Base-by-base conservation (phyloP, 92 coral and sea anemone species). In the Micromussa lordhowensis region DNA sequence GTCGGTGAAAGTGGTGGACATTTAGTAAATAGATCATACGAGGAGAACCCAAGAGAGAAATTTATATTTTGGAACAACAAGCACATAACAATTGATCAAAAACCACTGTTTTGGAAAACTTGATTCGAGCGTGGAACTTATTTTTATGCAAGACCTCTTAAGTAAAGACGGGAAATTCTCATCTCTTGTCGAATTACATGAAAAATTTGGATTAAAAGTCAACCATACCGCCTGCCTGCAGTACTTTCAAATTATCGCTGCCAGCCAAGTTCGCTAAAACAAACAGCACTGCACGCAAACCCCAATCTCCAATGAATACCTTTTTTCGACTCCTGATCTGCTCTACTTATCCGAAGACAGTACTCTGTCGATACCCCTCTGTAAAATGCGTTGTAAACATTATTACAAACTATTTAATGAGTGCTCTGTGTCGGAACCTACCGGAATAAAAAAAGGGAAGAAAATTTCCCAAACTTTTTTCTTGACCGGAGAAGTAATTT, bases 171-270 rank as follows among this genome's bases (percentile, higher is more conserved):
- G 15, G 54, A 78, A 78, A 54, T 78, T 14, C 32, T 57, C n/a
- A n/a, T n/a, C n/a, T n/a, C n/a, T n/a, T n/a, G n/a, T n/a, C n/a
- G n/a, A n/a, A n/a, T n/a, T n/a, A n/a, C n/a, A n/a, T n/a, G 70
- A 19, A 1, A 79, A 79, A 55, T 55, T 57, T 55, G 69, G 70
- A 57, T 34, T 79, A 29, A 79, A 79, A 57, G 71, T 79, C 17
- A 79, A 79, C 13, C n/a, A n/a, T n/a, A n/a, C n/a, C n/a, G n/a
- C n/a, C n/a, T 79, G 57, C 83, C 21, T 79, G 51, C 83, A 79
- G 0, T 79, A 57, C 49, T 79, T 78, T 78, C 82, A 78, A 35
- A 35, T 35, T 1, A 35, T 18, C 17, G 7, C 31, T 24, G 8
- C 31, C 24, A 10, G 2, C 5, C 29, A 14, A 14, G 70, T 22